Evolutionary conservation across 2,797 vertebrate species (phyloP).

Genomic region (Cephalopachus bancanus): DNA sequence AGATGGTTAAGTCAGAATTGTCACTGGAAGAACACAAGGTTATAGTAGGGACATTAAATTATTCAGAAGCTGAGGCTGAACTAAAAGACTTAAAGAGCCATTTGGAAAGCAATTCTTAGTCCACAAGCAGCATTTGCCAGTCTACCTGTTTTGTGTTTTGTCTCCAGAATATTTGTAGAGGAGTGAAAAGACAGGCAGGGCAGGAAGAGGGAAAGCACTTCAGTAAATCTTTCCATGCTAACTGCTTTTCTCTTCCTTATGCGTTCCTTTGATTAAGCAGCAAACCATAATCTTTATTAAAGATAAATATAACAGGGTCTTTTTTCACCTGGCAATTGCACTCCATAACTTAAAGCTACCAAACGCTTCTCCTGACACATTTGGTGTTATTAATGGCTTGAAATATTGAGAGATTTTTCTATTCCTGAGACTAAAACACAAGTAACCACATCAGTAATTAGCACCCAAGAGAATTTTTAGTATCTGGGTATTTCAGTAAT

Average conservation of each 20-base stretch:
- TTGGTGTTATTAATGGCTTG: constrained; percentile 19
- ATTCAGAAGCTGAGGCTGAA: constrained; percentile 25
- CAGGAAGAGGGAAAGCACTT: not conserved
- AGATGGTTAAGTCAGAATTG: not conserved
- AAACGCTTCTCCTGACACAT: constrained; percentile 26
- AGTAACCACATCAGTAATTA: constrained; percentile 24
- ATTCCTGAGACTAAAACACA: constrained; percentile 51
- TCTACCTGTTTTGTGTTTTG: constrained; percentile 15
- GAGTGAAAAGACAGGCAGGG: not conserved
- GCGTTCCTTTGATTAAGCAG: constrained; percentile 16
- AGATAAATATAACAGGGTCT: not conserved
- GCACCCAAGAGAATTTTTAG: constrained; percentile 61
- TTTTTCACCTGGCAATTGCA: constrained; percentile 35
- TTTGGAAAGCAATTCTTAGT: constrained; percentile 10
- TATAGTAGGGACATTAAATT: not conserved
- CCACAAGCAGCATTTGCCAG: not conserved
- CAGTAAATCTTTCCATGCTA: not conserved
- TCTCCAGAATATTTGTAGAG: not conserved
- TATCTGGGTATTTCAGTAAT: constrained; percentile 61
- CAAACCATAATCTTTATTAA: not conserved
- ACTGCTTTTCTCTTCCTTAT: constrained; percentile 17
- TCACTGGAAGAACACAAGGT: not conserved
- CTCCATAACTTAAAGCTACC: not conserved
- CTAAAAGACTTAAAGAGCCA: not conserved
- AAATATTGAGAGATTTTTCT: constrained; percentile 43